Base-by-base conservation (phyloP, 2,888 invertebrate species). In the Phyto melanocephala region DNA sequence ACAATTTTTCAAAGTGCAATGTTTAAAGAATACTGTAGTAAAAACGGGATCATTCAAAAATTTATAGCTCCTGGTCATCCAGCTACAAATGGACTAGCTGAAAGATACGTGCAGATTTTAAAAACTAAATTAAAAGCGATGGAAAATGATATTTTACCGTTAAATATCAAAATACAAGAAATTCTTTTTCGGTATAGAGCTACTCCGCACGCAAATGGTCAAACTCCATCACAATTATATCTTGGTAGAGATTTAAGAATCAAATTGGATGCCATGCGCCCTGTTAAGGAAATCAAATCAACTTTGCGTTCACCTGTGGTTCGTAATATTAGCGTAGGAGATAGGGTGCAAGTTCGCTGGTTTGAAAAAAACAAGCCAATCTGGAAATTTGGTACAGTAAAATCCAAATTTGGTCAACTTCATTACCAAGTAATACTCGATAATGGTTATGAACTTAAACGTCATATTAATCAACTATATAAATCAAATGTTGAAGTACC, bases 321-420 rank as follows among this genome's bases (percentile, higher is more conserved):
- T 6, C 72, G 81, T 11, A 15, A 78, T 42, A n/a, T 58, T 13
- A 74, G 52, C 52, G 74, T 58, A 28, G 58, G 79, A 50, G 80
- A 67, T 11, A 50, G 74, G 6, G 74, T 68, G 13, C 80, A 74
- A n/a, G 45, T 72, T 11, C 54, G 40, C 15, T 56, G 54, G 68
- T 62, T 20, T 6, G 35, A 74, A 0, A 50, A 22, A 20, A 67
- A 24, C 13, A 80, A 47, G 15, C 58, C 65, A 5, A 68, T 17
- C n/a, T 83, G 80, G 80, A 83, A 83, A 65, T 78, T 80, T 58
- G 83, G 77, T 15, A 33, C 22, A 2, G 62, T 83, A 5, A 68
- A 45, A 33, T 8, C 17, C 13, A 83, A 78, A 47, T 58, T 74
- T 63, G 74, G 77, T 20, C 33, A 62, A 1, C 28, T 83, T 13